These are phyloP conservation scores for Microctenopoma lineatum DNA, from an alignment of 2,797 vertebrate species.

Conservation along the genomic window DNA sequence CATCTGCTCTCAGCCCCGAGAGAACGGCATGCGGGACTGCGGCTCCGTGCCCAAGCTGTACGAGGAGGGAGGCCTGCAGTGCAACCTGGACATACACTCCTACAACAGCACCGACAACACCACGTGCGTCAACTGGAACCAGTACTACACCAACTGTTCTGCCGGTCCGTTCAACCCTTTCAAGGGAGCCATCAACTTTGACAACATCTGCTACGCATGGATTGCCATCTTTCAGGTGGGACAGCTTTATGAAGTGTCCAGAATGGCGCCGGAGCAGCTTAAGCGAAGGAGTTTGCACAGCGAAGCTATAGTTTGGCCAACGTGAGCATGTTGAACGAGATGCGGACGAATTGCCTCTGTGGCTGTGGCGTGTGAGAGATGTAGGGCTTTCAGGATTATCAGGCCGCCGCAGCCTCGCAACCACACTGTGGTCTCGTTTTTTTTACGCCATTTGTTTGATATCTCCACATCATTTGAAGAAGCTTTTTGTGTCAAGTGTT, in stretches of 20 bases:
- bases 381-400: constrained; percentile 50
- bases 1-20: constrained; percentile 93
- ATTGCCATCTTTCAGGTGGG: constrained; percentile 97
- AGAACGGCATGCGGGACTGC: constrained; percentile 95
- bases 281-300: not conserved
- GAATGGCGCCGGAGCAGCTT: not conserved
- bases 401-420: constrained; percentile 23
- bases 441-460: constrained; percentile 54
- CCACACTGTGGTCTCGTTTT: constrained; percentile 33
- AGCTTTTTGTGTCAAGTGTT: no score
- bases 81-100: constrained; percentile 87
- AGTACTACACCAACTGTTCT: constrained; percentile 96
- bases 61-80: constrained; percentile 89
- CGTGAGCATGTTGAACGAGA: constrained; percentile 4
- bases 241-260: not conserved
- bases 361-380: constrained; percentile 29
- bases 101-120: constrained; percentile 97
- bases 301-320: not conserved
- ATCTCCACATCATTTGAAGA: constrained; percentile 49
- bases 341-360: constrained; percentile 27
- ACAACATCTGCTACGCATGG: constrained; percentile 98
- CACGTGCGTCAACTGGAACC: constrained; percentile 97
- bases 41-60: constrained; percentile 87
- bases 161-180: constrained; percentile 93
- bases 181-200: constrained; percentile 98